Percentiles rank a stretch among this genome's conserved stretches.
These are phyloP conservation scores for Aphelinus atriplicis DNA, from an alignment of 1,140 invertebrate genomes.

Conservation along the genomic window DNA sequence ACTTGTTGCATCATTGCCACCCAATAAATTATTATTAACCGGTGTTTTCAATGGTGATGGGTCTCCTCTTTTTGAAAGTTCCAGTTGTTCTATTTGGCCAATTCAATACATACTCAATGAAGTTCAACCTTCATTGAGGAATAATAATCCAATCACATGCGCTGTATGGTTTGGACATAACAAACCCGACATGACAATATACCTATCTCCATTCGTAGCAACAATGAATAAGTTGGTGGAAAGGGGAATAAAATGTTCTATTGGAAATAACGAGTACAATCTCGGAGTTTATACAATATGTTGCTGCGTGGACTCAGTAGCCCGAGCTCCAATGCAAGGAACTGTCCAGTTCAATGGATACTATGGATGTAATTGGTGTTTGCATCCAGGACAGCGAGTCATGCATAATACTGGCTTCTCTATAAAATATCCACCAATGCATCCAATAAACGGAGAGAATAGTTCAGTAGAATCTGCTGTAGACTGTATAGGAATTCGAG, in stretches of 20 bases:
- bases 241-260: constrained; percentile 31
- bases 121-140: constrained; percentile 29
- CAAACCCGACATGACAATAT: constrained; percentile 37
- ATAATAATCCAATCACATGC: constrained; percentile 23
- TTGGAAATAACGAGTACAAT: constrained; percentile 5
- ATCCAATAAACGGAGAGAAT: neutral
- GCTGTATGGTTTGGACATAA: constrained; percentile 39
- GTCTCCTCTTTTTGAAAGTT: constrained; percentile 36
- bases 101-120: constrained; percentile 40
- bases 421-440: constrained; percentile 17
- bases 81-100: constrained; percentile 38
- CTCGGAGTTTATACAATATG: constrained; percentile 27
- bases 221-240: constrained; percentile 28
- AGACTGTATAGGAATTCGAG: too few species aligned
- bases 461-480: neutral
- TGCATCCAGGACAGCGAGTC: constrained; percentile 17
- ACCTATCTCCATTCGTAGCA: constrained; percentile 24
- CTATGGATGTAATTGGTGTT: constrained; percentile 25
- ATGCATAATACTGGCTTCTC: neutral
- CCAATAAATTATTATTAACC: constrained; percentile 28
- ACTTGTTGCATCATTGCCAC: constrained; percentile 30
- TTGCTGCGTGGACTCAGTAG: constrained; percentile 18
- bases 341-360: constrained; percentile 24
- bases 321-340: constrained; percentile 29
- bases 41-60: constrained; percentile 37